Percentiles rank a stretch among this genome's conserved stretches.
Conservation (phyloP, 1,140 invertebrate species). For the Trissolcus basalis region DNA sequence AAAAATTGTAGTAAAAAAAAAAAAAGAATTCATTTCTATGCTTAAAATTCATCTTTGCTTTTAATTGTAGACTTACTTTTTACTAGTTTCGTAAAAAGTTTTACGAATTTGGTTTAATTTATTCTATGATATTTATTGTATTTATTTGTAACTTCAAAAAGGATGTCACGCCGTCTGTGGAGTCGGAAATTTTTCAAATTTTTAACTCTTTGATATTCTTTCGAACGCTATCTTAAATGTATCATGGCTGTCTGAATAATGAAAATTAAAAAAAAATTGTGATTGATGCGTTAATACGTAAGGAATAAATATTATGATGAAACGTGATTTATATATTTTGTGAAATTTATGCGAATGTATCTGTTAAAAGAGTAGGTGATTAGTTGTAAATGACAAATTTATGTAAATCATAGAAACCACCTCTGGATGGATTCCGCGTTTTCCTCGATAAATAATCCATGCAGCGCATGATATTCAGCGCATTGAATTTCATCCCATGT, state of each 20-base stretch:
- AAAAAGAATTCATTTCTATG: no score
- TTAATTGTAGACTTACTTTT: no score
- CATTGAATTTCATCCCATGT: conserved; percentile 1
- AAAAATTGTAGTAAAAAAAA: no score
- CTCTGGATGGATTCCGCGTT: conserved; percentile 18
- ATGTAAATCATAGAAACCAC: conserved; percentile 19
- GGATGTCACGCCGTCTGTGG: no score
- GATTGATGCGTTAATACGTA: conserved; percentile 31
- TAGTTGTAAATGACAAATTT: conserved; percentile 26
- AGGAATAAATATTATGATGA: conserved; percentile 16
- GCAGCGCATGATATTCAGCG: conserved; percentile 22
- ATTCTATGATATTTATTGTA: no score
- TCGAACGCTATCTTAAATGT: not conserved
- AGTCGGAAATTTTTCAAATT: no score
- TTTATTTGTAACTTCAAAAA: no score
- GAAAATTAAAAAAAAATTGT: conserved; percentile 11
- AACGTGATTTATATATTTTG: conserved; percentile 26
- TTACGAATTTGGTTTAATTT: no score
- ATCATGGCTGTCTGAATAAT: not conserved
- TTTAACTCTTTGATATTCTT: no score
- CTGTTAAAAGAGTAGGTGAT: conserved; percentile 22
- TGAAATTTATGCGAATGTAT: conserved; percentile 18
- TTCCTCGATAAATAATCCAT: conserved; percentile 7
- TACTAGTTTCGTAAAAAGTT: no score
- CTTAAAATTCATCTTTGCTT: no score